phyloP scores from a whole-genome alignment of 2,797 vertebrate species.

The Rhinophrynus dorsalis region DNA sequence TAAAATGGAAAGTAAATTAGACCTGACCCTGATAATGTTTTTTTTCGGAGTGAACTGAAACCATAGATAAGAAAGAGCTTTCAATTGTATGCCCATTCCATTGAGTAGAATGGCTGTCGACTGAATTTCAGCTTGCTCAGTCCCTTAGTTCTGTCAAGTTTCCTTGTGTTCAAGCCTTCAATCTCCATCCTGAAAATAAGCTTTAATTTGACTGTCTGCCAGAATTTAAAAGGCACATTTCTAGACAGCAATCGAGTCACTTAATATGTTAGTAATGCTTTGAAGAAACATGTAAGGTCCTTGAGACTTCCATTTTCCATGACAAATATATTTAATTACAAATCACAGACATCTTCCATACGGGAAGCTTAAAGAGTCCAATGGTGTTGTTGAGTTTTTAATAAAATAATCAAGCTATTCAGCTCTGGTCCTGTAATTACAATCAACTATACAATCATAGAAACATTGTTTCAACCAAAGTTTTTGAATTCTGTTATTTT shows the following conservation, averaged over 20 bases:
- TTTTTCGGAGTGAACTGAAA: slow-evolving; percentile 17
- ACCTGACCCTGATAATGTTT: not conserved
- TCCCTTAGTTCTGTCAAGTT: not conserved
- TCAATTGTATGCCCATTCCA: not conserved
- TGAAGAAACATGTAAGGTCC: not conserved
- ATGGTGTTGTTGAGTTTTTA: slow-evolving; percentile 1
- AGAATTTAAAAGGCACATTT: not conserved
- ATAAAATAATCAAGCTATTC: slow-evolving; percentile 25
- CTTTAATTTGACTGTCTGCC: not conserved
- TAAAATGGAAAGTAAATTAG: slow-evolving; percentile 36
- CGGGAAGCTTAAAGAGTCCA: slow-evolving; percentile 12
- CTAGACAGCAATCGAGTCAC: not conserved
- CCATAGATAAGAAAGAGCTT: slow-evolving; percentile 11
- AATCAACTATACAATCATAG: not conserved
- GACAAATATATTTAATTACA: slow-evolving; percentile 23
- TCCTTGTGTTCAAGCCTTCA: not conserved
- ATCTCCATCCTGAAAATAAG: not conserved
- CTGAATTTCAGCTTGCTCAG: not conserved
- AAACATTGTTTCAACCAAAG: slow-evolving; percentile 16
- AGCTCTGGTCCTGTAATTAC: slow-evolving; percentile 17
- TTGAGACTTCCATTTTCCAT: not conserved
- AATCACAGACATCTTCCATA: slow-evolving; percentile 6
- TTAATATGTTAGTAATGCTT: slow-evolving; percentile 1
- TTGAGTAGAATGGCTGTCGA: not conserved
- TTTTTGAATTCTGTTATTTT: no score